Evolutionary conservation across 2,888 invertebrate genomes (phyloP).

Genomic region (Cantharis rufa): DNA sequence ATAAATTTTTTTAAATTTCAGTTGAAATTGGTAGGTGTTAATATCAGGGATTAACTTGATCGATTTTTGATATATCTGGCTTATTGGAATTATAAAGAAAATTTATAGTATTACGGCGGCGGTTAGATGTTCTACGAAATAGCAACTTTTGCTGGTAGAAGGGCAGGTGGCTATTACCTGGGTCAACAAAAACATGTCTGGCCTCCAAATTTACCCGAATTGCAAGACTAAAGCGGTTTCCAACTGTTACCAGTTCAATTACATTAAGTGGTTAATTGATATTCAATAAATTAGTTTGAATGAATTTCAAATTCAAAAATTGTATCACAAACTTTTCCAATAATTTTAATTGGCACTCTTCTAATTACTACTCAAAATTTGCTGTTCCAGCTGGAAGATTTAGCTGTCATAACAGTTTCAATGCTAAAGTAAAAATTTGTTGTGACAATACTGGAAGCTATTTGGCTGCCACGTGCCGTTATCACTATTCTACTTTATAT

Average conservation of each 20-base stretch:
- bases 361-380: too few species aligned
- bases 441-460: neutral
- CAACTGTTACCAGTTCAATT: conserved; percentile 32
- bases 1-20: neutral
- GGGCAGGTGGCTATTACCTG: conserved; percentile 38
- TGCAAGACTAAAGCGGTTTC: conserved; percentile 34
- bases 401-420: neutral
- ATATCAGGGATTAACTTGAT: neutral
- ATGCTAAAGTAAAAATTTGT: too few species aligned
- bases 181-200: conserved; percentile 38
- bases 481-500: neutral
- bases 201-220: conserved; percentile 37
- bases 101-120: conserved; percentile 11
- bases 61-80: neutral
- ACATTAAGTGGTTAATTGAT: conserved; percentile 18
- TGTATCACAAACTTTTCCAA: neutral
- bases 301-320: neutral
- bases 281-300: neutral
- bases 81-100: conserved; percentile 9
- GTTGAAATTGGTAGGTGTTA: neutral
- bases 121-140: conserved; percentile 30
- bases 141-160: conserved; percentile 31
- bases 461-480: neutral
- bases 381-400: too few species aligned
- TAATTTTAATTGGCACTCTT: too few species aligned